phyloP scores from a whole-genome alignment of 2,113 vertebrate species.

The Dryoscopus gambensis region DNA sequence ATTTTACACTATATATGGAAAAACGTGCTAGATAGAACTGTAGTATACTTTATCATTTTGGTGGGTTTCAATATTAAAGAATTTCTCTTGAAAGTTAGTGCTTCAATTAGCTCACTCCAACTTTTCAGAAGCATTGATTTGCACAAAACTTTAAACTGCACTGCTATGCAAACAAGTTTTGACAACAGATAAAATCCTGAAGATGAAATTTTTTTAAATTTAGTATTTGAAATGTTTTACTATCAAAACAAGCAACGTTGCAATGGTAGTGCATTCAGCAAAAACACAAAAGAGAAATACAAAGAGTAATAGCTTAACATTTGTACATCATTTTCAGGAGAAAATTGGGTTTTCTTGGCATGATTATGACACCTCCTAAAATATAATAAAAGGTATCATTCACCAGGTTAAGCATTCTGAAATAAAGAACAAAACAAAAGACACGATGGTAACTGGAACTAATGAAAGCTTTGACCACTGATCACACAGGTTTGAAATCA shows the following conservation, averaged over 20 bases:
- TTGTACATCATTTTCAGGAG: background rate
- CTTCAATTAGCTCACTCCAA: background rate
- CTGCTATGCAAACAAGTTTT: background rate
- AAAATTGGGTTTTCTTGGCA: background rate
- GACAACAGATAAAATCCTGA: background rate
- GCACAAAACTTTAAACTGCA: background rate
- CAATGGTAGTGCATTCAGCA: background rate
- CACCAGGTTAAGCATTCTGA: background rate
- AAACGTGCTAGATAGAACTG: background rate
- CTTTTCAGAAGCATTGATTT: background rate
- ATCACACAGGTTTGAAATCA: background rate
- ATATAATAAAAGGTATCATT: background rate
- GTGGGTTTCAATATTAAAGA: background rate
- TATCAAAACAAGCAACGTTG: background rate
- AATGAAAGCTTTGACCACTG: background rate
- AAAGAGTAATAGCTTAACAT: background rate
- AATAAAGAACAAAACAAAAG: background rate
- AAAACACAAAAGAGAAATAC: background rate
- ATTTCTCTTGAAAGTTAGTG: background rate
- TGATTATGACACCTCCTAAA: background rate
- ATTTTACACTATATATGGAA: background rate
- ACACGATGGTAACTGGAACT: background rate
- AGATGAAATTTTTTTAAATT: background rate
- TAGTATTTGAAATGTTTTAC: background rate
- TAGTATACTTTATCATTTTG: background rate